Conservation (phyloP, 2,113 vertebrate genomes). For the Dinomys branickii region DNA sequence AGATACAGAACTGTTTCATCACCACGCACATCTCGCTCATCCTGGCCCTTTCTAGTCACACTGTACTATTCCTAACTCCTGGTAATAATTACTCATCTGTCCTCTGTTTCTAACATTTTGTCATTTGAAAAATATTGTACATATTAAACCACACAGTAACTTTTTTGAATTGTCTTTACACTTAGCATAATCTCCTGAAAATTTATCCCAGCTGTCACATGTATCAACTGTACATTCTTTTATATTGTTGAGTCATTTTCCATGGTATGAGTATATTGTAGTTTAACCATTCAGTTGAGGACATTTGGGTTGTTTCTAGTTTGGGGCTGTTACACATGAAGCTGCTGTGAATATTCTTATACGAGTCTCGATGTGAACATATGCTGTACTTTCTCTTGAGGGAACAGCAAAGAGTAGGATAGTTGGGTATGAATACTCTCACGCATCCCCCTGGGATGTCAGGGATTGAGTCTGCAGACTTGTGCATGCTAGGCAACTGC, state of each 20-base stretch:
- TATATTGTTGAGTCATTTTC: conserved; percentile 19
- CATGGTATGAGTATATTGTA: neutral
- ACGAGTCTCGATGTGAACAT: neutral
- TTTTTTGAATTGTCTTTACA: conserved; percentile 11
- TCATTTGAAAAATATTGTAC: conserved; percentile 30
- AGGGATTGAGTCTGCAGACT: neutral
- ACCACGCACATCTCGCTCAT: neutral
- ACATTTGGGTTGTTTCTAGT: conserved; percentile 11
- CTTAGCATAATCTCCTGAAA: neutral
- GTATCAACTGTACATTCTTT: conserved; percentile 15
- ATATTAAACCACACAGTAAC: neutral
- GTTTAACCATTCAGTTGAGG: neutral
- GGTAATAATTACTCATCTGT: conserved; percentile 33
- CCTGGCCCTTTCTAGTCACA: neutral
- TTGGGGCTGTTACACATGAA: conserved; percentile 39
- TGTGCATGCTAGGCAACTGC: neutral
- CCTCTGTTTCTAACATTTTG: conserved; percentile 23
- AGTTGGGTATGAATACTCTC: neutral
- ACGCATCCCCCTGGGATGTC: neutral
- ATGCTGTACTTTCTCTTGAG: neutral
- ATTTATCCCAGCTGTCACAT: conserved; percentile 33
- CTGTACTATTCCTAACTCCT: neutral
- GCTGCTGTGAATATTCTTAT: neutral
- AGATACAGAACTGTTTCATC: neutral
- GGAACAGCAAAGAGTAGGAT: neutral